phyloP scores from a whole-genome alignment of 2,888 invertebrate genomes.

The Chydorus sphaericus region DNA sequence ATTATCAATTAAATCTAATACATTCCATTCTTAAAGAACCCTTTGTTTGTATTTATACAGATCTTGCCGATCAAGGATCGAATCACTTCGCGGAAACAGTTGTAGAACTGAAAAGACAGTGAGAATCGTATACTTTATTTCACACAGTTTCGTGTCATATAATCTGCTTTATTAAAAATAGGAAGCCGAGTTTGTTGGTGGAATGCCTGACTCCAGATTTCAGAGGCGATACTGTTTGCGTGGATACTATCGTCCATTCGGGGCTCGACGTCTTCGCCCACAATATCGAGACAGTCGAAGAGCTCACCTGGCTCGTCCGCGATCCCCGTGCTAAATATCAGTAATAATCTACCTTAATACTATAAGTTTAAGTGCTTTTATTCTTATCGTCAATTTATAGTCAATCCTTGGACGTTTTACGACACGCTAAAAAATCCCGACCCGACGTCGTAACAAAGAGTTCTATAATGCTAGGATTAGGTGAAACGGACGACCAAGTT shows the following conservation, averaged over 20 bases:
- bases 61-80: conserved; percentile 86
- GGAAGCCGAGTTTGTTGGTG: conserved; percentile 71
- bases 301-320: conserved; percentile 76
- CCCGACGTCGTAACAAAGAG: conserved; percentile 85
- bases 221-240: conserved; percentile 57
- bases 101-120: conserved; percentile 49
- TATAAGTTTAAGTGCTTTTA: neutral
- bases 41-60: conserved; percentile 34
- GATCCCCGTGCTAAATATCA: conserved; percentile 82
- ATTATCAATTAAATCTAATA: conserved; percentile 18
- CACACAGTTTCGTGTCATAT: neutral
- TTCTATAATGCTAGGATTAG: conserved; percentile 93
- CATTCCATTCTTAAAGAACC: too few species aligned
- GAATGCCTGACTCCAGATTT: conserved; percentile 97
- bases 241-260: conserved; percentile 57
- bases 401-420: conserved; percentile 72
- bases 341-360: conserved; percentile 23
- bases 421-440: conserved; percentile 63
- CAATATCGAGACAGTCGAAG: conserved; percentile 93
- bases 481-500: conserved; percentile 76
- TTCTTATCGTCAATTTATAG: conserved; percentile 26
- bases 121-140: neutral
- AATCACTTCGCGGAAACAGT: conserved; percentile 88
- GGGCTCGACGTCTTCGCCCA: conserved; percentile 96
- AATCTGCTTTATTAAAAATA: conserved; percentile 18